Conservation (phyloP, 2,113 vertebrate species). For the Zosterops borbonicus region DNA sequence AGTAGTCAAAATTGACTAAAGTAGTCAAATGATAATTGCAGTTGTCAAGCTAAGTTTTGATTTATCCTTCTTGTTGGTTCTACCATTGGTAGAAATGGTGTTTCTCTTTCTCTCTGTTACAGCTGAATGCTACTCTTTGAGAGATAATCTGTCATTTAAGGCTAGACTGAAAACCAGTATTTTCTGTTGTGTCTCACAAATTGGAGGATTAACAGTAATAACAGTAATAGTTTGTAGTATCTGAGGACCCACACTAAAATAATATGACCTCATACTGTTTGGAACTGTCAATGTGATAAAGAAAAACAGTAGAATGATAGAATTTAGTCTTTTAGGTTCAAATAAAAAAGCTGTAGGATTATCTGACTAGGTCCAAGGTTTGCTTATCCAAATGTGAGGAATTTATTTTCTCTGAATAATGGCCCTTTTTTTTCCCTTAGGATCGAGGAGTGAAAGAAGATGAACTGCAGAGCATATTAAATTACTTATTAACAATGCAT, state of each 20-base stretch:
- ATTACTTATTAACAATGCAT: slow-evolving; percentile 97
- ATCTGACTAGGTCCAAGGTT: not conserved
- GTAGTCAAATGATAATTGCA: not conserved
- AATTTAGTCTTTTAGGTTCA: not conserved
- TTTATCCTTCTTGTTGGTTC: not conserved
- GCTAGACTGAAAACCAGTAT: not conserved
- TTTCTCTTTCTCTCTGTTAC: not conserved
- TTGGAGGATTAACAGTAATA: not conserved
- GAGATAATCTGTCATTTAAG: not conserved
- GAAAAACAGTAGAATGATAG: not conserved
- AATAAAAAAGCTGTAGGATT: not conserved
- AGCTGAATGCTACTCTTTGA: not conserved
- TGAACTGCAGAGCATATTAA: slow-evolving; percentile 95
- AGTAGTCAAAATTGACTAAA: not conserved
- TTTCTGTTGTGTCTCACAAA: not conserved
- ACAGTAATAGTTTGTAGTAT: not conserved
- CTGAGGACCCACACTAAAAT: not conserved
- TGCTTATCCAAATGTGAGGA: not conserved
- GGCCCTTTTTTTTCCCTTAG: slow-evolving; percentile 54
- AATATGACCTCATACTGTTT: not conserved
- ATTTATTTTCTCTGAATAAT: slow-evolving; percentile 13
- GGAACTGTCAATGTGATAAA: not conserved
- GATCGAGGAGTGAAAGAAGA: slow-evolving; percentile 98
- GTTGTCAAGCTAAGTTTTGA: not conserved
- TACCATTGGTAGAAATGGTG: not conserved